Conservation (phyloP, 2,797 vertebrate genomes). For the Coluber constrictor region DNA sequence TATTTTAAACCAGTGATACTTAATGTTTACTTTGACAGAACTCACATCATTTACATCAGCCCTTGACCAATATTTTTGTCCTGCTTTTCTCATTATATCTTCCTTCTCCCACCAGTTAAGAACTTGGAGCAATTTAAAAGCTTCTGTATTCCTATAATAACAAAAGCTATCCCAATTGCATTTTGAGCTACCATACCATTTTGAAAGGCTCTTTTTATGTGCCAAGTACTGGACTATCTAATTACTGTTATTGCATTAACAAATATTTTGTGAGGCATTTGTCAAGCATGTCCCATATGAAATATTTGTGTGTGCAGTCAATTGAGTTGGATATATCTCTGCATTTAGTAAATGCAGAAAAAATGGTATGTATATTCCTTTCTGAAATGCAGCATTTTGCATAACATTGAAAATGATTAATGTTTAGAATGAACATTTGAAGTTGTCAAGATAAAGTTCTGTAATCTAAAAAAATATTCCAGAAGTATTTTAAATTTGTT, state of each 20-base stretch:
- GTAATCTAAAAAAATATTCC: not conserved
- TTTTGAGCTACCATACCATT: not conserved
- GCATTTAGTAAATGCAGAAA: not conserved
- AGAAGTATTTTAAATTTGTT: accelerated
- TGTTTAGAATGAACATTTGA: not conserved
- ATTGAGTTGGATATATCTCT: not conserved
- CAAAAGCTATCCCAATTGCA: not conserved
- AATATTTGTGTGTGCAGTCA: not conserved
- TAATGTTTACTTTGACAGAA: not conserved
- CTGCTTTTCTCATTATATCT: not conserved
- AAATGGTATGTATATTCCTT: not conserved
- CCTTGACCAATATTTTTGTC: not conserved
- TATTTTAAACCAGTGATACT: not conserved
- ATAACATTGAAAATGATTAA: not conserved
- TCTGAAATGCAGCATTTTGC: not conserved
- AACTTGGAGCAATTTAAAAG: not conserved
- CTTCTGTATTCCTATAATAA: not conserved
- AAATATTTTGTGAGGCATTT: not conserved
- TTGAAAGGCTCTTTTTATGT: not conserved
- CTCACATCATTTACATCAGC: not conserved
- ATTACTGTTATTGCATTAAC: not conserved
- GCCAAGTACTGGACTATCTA: not conserved
- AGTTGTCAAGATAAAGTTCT: accelerated
- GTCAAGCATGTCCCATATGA: not conserved
- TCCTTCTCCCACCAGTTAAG: not conserved